Percentiles rank a stretch among this genome's conserved stretches.
Conservation (phyloP, 92 coral and sea anemone species). For the Paragorgia papillata region DNA sequence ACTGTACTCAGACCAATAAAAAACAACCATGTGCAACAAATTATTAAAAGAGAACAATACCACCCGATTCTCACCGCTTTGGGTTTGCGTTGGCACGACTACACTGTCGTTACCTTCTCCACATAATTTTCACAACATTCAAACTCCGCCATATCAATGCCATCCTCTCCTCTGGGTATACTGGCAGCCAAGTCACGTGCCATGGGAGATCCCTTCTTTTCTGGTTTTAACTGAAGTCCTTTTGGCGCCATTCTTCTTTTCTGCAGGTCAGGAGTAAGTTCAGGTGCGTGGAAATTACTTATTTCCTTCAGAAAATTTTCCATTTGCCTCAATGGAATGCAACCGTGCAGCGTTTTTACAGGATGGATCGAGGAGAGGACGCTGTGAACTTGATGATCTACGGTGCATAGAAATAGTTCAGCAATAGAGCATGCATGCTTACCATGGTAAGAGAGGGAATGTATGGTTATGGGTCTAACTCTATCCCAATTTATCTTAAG, state of each 20-base stretch:
- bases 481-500: too few species aligned
- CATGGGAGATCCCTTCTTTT: background rate
- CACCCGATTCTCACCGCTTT: too few species aligned
- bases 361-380: slow-evolving; percentile 50
- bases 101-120: slow-evolving; percentile 10
- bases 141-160: slow-evolving; percentile 37
- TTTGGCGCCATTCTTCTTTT: slow-evolving; percentile 6
- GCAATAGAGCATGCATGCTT: too few species aligned
- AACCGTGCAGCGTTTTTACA: slow-evolving; percentile 48
- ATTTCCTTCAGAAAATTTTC: slow-evolving; percentile 49
- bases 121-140: background rate
- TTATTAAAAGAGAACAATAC: too few species aligned
- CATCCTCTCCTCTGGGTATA: slow-evolving; percentile 37
- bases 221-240: background rate
- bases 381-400: slow-evolving; percentile 43
- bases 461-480: too few species aligned
- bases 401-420: background rate
- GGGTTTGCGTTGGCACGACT: background rate
- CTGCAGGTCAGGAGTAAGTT: slow-evolving; percentile 21
- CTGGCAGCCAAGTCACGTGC: slow-evolving; percentile 25
- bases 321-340: slow-evolving; percentile 53
- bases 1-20: too few species aligned
- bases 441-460: too few species aligned
- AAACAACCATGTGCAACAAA: too few species aligned
- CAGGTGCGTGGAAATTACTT: slow-evolving; percentile 13